Evolutionary conservation across 2,888 invertebrate genomes (phyloP), one percentile per base, ranked within the genome.

Genomic region (Lasioglossum calceatum): DNA sequence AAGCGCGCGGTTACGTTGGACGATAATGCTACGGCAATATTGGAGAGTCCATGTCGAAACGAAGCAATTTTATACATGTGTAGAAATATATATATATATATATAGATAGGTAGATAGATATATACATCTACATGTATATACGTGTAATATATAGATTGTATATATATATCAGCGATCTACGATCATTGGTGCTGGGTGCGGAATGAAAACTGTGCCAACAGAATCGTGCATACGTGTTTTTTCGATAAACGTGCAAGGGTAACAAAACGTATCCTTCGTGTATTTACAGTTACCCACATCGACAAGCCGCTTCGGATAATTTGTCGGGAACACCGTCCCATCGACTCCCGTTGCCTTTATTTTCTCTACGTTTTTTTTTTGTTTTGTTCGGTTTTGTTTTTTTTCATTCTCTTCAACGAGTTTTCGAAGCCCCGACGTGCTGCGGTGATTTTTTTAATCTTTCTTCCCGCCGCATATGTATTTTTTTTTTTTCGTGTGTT

Each of bases 41-140:
- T 93, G 94, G 93, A 94, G 88, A 92, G 94, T 94, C 94, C 94
- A 93, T 93, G 93, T 92, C 82, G 87, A 89, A 81, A 84, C 82
- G 77, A 87, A 81, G 82, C 77, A 64, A 82, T 82, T 86, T 75
- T 77, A 75, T 77, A 79, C 54, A 73, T 44, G 58, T 32, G 39
- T n/a, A 36, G 23, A 47, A 39, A 71, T 71, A 71, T 71, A 42
- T 42, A 67, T 70, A 70, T 39, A 42, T 67, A 67, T 7, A 67
- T 19, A 67, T 67, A 19, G 27, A 67, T 8, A 67, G 19, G 8
- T 67, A 3, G 16, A 67, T 36, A 67, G 36, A 67, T 47, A 64
- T 79, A 71, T 61, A 61, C 32, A n/a, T 44, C 10, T 42, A 23
- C 4, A 71, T n/a, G 5, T 71, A n/a, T n/a, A 12, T 36, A 67